Percentiles rank a stretch among this genome's conserved stretches.
Evolutionary conservation across 2,888 invertebrate species (phyloP).

Genomic region (Catocala nupta): DNA sequence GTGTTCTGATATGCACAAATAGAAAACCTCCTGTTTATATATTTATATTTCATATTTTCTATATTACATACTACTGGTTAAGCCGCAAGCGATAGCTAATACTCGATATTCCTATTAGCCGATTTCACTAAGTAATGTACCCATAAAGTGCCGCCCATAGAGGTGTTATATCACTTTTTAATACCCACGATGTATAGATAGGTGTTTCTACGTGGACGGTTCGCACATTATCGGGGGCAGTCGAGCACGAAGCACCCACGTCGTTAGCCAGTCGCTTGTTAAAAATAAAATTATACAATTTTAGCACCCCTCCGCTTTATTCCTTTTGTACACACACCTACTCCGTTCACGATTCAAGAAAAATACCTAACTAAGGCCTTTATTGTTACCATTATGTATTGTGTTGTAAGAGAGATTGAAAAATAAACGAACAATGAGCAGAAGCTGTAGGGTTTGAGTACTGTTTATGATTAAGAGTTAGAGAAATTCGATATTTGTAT

Average conservation of each 20-base stretch:
- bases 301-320: conserved; percentile 63
- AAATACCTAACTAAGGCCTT: conserved; percentile 26
- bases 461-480: conserved; percentile 1
- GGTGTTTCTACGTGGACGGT: conserved; percentile 70
- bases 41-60: too few relatives aligned
- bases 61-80: too few relatives aligned
- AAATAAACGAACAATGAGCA: conserved; percentile 30
- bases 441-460: conserved; percentile 14
- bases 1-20: too few relatives aligned
- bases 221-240: conserved; percentile 73
- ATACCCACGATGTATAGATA: conserved; percentile 50
- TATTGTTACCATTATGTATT: conserved; percentile 35
- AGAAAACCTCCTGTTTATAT: too few relatives aligned
- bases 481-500: background rate
- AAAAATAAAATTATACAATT: conserved; percentile 80
- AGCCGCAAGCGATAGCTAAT: too few relatives aligned
- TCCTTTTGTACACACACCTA: conserved; percentile 49
- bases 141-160: background rate
- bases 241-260: conserved; percentile 67
- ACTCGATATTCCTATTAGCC: too few relatives aligned
- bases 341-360: conserved; percentile 44
- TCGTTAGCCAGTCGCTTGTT: conserved; percentile 73
- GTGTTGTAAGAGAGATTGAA: conserved; percentile 34
- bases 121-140: background rate
- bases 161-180: conserved; percentile 21